Evolutionary conservation across 2,113 vertebrate genomes (phyloP).

Genomic region (Balaeniceps rex): DNA sequence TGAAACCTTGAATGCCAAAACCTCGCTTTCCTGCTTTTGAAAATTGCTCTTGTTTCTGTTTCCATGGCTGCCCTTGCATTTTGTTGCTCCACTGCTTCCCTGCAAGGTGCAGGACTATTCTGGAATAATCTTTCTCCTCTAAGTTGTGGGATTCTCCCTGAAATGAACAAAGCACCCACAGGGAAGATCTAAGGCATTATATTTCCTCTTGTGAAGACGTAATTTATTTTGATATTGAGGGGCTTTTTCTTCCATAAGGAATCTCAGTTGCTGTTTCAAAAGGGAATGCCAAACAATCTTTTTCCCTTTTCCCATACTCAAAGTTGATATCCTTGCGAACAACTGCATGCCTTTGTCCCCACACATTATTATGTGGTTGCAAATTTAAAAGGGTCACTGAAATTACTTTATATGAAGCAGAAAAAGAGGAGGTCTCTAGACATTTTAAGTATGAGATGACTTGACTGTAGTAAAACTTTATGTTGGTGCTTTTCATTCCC

Average conservation of each 20-base stretch:
- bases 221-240: not conserved
- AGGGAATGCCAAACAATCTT: not conserved
- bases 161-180: not conserved
- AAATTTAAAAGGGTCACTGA: not conserved
- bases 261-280: not conserved
- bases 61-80: not conserved
- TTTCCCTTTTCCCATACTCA: not conserved
- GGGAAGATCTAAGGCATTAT: not conserved
- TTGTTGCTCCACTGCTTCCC: not conserved
- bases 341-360: not conserved
- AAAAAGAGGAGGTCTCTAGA: not conserved
- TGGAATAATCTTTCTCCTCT: not conserved
- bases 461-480: not conserved
- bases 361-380: not conserved
- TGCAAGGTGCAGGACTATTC: not conserved
- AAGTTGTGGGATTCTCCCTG: not conserved
- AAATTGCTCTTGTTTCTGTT: not conserved
- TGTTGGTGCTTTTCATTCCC: not conserved
- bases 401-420: not conserved
- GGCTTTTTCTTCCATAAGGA: not conserved
- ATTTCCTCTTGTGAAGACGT: not conserved
- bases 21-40: not conserved
- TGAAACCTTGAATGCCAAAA: not conserved
- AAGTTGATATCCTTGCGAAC: not conserved
- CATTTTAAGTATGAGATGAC: not conserved